A percentile compares a stretch with the other conserved stretches of the same genome.
These are phyloP conservation scores for Ibidorhyncha struthersii DNA, from an alignment of 2,113 vertebrate species.

Conservation along the genomic window DNA sequence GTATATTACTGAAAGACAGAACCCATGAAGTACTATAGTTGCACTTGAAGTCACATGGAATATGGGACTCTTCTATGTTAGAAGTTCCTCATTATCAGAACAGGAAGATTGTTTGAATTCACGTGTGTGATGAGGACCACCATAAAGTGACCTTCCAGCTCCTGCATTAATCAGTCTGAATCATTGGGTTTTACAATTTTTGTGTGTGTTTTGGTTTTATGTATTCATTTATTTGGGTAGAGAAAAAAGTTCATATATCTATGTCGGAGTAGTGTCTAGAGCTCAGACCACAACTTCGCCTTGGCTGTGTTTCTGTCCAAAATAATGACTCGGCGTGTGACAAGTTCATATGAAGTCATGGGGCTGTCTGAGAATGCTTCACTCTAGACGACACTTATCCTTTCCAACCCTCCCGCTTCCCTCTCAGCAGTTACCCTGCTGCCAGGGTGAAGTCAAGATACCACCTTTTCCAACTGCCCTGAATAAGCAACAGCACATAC, in stretches of 20 bases:
- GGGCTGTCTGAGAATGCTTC: constrained; percentile 32
- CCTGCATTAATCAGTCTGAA: not conserved
- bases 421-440: not conserved
- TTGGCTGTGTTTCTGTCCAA: not conserved
- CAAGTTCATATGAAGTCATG: constrained; percentile 44
- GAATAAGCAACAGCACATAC: not conserved
- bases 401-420: not conserved
- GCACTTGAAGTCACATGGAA: not conserved
- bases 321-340: constrained; percentile 1
- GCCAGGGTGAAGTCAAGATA: not conserved
- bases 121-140: not conserved
- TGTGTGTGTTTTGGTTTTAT: not conserved
- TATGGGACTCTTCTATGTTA: not conserved
- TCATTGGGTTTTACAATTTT: not conserved
- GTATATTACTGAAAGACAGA: not conserved
- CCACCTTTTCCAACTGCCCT: not conserved
- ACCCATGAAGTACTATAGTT: not conserved
- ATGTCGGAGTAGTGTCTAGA: not conserved
- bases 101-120: not conserved
- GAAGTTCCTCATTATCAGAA: not conserved
- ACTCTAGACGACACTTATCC: not conserved
- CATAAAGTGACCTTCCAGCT: not conserved
- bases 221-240: not conserved
- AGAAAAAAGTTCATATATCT: not conserved
- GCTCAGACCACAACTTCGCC: not conserved